These are phyloP conservation scores for Hemitrygon akajei DNA, from an alignment of 2,797 vertebrate species.

Conservation along the genomic window DNA sequence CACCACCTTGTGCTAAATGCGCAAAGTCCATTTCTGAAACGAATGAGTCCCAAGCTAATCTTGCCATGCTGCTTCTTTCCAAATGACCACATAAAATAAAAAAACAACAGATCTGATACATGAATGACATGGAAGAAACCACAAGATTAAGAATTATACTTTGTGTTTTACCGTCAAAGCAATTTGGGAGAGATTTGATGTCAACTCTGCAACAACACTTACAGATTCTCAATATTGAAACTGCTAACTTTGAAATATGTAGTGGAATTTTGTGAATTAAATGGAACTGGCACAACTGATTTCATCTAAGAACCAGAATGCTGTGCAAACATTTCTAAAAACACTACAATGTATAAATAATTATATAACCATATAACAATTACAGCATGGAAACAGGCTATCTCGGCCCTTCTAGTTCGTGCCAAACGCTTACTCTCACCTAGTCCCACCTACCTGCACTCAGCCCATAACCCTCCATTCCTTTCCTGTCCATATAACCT, in stretches of 20 bases:
- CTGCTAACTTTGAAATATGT: background rate
- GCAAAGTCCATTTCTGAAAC: background rate
- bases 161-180: background rate
- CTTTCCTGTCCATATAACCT: no score
- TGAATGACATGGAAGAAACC: background rate
- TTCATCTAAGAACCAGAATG: background rate
- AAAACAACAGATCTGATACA: background rate
- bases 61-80: background rate
- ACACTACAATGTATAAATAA: background rate
- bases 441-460: no score
- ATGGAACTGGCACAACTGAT: background rate
- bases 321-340: background rate
- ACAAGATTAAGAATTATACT: background rate
- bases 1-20: conserved; percentile 11
- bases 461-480: no score
- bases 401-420: no score
- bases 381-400: no score
- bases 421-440: no score
- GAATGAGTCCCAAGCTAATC: background rate
- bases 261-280: background rate
- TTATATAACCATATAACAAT: no score
- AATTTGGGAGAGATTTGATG: background rate
- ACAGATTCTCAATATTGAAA: background rate
- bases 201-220: background rate
- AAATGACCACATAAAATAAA: background rate